Evolutionary conservation across 1,140 invertebrate genomes (phyloP).

Genomic region (Drosophila nasuta): DNA sequence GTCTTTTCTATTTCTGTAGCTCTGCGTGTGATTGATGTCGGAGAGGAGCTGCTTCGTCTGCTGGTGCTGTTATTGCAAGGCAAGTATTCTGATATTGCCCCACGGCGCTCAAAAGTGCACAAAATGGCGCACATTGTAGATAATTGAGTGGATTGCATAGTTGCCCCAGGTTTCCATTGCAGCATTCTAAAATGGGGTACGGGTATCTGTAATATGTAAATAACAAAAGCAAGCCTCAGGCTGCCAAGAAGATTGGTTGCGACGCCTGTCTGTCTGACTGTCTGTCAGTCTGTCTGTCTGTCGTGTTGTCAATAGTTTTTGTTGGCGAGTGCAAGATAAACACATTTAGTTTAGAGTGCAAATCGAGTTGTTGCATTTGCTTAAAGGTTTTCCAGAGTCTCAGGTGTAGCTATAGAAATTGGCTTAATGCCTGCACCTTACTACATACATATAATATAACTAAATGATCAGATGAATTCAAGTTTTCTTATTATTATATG

Average conservation of each 20-base stretch:
- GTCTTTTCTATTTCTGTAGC: constrained; percentile 1
- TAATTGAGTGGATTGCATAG: constrained; percentile 50
- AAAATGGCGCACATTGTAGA: constrained; percentile 63
- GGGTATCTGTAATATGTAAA: constrained; percentile 39
- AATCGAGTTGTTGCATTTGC: constrained; percentile 80
- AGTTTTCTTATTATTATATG: background rate
- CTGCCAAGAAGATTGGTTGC: constrained; percentile 2
- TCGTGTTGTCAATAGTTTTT: constrained; percentile 72
- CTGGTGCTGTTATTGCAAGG: constrained; percentile 29
- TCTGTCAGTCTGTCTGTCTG: constrained; percentile 6
- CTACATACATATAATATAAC: background rate
- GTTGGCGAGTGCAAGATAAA: constrained; percentile 74
- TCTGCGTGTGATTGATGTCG: constrained; percentile 60
- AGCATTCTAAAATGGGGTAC: constrained; percentile 1
- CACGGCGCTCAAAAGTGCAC: constrained; percentile 57
- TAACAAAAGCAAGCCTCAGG: constrained; percentile 25
- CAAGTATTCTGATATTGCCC: constrained; percentile 39
- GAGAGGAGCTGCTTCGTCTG: constrained; percentile 1
- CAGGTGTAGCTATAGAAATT: background rate
- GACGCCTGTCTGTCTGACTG: constrained; percentile 9
- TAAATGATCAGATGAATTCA: constrained; percentile 15
- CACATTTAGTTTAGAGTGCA: constrained; percentile 76
- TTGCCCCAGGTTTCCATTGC: constrained; percentile 12
- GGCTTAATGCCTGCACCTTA: background rate
- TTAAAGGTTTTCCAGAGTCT: constrained; percentile 55